phyloP scores from a whole-genome alignment of 2,113 vertebrate genomes.

The Cygnus atratus region DNA sequence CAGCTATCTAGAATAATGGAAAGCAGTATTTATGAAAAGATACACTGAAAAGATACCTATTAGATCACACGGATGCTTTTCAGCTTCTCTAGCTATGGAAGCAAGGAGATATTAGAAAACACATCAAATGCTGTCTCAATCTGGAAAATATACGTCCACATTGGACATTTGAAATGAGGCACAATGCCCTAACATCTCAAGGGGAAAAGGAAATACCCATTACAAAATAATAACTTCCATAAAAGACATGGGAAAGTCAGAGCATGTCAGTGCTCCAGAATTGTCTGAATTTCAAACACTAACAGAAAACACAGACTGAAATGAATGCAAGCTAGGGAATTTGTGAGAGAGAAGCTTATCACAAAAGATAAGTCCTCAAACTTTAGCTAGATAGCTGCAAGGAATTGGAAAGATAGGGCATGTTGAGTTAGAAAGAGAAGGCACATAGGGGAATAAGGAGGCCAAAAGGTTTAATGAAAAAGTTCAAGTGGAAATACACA shows the following conservation, averaged over 20 bases:
- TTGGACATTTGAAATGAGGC: neutral
- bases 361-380: neutral
- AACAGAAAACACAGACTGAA: neutral
- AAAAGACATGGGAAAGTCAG: neutral
- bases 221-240: neutral
- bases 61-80: neutral
- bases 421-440: neutral
- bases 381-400: neutral
- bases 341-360: neutral
- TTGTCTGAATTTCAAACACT: neutral
- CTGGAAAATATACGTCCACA: neutral
- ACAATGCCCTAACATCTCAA: neutral
- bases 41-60: neutral
- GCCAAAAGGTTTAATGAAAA: neutral
- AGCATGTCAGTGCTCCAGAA: neutral
- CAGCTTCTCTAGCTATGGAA: neutral
- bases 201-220: neutral
- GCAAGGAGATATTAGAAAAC: neutral
- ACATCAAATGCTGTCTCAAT: neutral
- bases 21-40: neutral
- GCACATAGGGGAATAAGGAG: accelerated
- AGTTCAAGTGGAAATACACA: neutral
- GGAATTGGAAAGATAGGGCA: neutral
- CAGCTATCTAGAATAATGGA: neutral
- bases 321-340: neutral